These are phyloP conservation scores for Graptemys geographica DNA, from an alignment of 2,797 vertebrate genomes.

Conservation along the genomic window DNA sequence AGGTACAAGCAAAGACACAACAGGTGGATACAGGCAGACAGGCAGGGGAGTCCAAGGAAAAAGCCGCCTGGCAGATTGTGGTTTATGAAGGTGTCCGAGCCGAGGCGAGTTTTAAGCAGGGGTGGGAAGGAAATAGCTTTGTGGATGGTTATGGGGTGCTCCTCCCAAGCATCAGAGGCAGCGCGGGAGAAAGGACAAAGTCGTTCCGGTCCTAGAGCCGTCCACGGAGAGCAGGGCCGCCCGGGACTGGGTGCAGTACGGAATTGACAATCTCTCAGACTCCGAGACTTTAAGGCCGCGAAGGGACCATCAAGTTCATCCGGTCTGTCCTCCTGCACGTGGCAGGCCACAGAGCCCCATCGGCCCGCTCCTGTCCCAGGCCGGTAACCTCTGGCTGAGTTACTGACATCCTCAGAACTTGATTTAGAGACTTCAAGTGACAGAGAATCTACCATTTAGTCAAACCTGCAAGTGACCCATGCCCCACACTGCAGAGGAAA, in stretches of 20 bases:
- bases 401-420: neutral
- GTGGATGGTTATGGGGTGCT: neutral
- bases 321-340: neutral
- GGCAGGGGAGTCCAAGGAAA: neutral
- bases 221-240: too few species aligned
- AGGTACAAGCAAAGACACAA: neutral
- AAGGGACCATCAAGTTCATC: too few species aligned
- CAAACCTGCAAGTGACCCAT: neutral
- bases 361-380: neutral
- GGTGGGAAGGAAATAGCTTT: neutral
- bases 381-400: neutral
- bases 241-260: rapidly evolving
- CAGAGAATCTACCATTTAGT: neutral
- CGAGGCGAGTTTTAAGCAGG: neutral
- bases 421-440: neutral
- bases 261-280: neutral
- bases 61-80: neutral
- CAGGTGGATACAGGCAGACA: neutral
- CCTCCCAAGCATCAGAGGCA: neutral
- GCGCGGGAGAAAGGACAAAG: neutral
- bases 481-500: neutral
- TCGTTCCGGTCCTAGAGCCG: neutral
- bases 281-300: neutral
- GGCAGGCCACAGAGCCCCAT: neutral
- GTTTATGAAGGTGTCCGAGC: neutral